phyloP scores from a whole-genome alignment of 2,888 invertebrate genomes.

The Drosophila demipolita region DNA sequence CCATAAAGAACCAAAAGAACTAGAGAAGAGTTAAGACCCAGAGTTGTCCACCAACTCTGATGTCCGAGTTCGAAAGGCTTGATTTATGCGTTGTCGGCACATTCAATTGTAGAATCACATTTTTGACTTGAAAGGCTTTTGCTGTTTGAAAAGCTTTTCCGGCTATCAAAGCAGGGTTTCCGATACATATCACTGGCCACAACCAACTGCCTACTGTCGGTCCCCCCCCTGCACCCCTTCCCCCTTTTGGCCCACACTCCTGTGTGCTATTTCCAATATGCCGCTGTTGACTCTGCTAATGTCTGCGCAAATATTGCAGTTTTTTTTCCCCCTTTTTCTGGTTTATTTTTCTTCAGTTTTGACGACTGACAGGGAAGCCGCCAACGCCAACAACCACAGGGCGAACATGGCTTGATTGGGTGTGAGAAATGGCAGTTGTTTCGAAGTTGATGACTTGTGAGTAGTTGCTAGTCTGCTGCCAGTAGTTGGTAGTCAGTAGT shows the following conservation, averaged over 20 bases:
- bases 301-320: slow-evolving; percentile 73
- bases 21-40: slow-evolving; percentile 45
- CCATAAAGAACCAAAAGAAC: slow-evolving; percentile 12
- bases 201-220: not conserved
- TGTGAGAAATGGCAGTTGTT: slow-evolving; percentile 10
- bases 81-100: slow-evolving; percentile 64
- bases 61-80: slow-evolving; percentile 41
- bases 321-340: slow-evolving; percentile 13
- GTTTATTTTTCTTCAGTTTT: slow-evolving; percentile 4
- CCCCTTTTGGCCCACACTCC: not conserved
- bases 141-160: slow-evolving; percentile 61
- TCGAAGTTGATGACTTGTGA: slow-evolving; percentile 54
- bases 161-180: slow-evolving; percentile 62
- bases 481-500: not conserved
- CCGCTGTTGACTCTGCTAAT: slow-evolving; percentile 73
- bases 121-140: slow-evolving; percentile 65
- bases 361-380: slow-evolving; percentile 39
- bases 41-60: slow-evolving; percentile 16
- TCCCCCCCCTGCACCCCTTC: no score
- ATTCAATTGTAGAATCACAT: slow-evolving; percentile 48
- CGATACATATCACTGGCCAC: slow-evolving; percentile 43
- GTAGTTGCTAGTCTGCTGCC: slow-evolving; percentile 1
- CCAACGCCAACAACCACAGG: slow-evolving; percentile 14
- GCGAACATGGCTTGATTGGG: slow-evolving; percentile 36
- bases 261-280: slow-evolving; percentile 51